Base-by-base conservation (phyloP, 2,113 vertebrate species). In the Microcebus jonahi region DNA sequence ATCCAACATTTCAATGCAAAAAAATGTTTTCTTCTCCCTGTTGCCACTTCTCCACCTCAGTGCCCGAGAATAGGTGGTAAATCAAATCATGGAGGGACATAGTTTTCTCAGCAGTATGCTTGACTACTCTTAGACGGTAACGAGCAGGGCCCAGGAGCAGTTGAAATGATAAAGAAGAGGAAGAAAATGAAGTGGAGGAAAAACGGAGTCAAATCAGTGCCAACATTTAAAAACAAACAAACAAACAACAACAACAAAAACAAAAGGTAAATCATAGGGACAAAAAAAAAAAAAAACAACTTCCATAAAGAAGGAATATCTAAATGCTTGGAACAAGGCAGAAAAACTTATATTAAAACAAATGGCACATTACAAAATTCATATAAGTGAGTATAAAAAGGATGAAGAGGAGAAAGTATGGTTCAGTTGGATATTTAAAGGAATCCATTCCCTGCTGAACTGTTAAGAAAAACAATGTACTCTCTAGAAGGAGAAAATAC, bases 401-500 rank as follows among this genome's bases (percentile, higher is more conserved):
- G n/a, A 53, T 8, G 50, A 59, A 63, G 31, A 39, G 29, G 57
- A 75, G 76, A 79, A 23, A 53, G 8, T 3, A 17, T 4, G 48
- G 61, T 53, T 86, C 29, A 23, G 9, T 6, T 67, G 45, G 36
- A n/a, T 53, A 63, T 77, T 90, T 70, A 75, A 87, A 71, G 67
- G 83, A 73, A 63, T 65, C 63, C 45, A 39, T 39, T 90, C 29
- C 21, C 63, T 50, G 3, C 10, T 88, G 34, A 96, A 84, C 73
- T 82, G 61, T 36, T 73, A 93, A 39, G 14, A 50, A 85, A 94
- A 95, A 63, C 23, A 86, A 70, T 23, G n/a, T 39, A 45, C 27
- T 96, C 36, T 90, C 50, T 79, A 57, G 18, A 80, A 91, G n/a
- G 59, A 86, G 73, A 86, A 86, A 89, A 13, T 80, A 31, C 45